phyloP scores from a whole-genome alignment of 1,140 invertebrate genomes.

The Drosophila ironensis region DNA sequence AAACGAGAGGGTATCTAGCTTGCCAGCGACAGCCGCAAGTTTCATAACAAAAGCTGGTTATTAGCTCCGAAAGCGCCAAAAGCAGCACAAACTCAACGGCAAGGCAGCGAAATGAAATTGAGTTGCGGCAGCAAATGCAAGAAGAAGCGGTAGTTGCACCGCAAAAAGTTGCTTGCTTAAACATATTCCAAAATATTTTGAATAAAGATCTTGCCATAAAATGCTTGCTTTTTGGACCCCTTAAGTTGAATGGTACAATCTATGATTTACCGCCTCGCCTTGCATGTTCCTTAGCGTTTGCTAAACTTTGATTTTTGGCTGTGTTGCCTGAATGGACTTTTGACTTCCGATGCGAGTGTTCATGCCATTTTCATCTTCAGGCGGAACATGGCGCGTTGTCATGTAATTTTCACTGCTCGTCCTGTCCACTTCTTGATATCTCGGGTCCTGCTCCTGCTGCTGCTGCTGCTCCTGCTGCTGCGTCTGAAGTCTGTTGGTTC shows the following conservation, averaged over 20 bases:
- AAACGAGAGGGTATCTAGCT: background rate
- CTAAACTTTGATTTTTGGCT: slow-evolving; percentile 18
- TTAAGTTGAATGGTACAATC: too few relatives aligned
- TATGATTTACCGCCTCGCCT: too few relatives aligned
- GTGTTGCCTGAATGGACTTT: slow-evolving; percentile 55
- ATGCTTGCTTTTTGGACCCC: too few relatives aligned
- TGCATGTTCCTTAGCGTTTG: too few relatives aligned
- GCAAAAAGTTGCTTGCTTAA: background rate
- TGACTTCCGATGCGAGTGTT: slow-evolving; percentile 52
- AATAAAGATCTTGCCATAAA: too few relatives aligned
- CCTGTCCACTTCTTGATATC: background rate
- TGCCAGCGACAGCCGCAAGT: slow-evolving; percentile 28
- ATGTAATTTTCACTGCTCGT: slow-evolving; percentile 62
- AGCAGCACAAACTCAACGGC: slow-evolving; percentile 23
- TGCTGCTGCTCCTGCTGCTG: slow-evolving; percentile 23
- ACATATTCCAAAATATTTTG: background rate
- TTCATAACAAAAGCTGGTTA: slow-evolving; percentile 55
- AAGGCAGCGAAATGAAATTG: slow-evolving; percentile 2
- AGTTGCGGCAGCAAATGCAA: slow-evolving; percentile 19
- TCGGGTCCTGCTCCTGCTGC: slow-evolving; percentile 33
- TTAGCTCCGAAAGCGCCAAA: slow-evolving; percentile 50
- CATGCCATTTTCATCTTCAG: slow-evolving; percentile 48
- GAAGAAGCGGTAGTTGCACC: slow-evolving; percentile 16
- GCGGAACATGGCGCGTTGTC: slow-evolving; percentile 54
- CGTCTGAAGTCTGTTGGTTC: slow-evolving; percentile 3